Evolutionary conservation across 2,797 vertebrate species (phyloP).

Genomic region (Phoebastria nigripes): DNA sequence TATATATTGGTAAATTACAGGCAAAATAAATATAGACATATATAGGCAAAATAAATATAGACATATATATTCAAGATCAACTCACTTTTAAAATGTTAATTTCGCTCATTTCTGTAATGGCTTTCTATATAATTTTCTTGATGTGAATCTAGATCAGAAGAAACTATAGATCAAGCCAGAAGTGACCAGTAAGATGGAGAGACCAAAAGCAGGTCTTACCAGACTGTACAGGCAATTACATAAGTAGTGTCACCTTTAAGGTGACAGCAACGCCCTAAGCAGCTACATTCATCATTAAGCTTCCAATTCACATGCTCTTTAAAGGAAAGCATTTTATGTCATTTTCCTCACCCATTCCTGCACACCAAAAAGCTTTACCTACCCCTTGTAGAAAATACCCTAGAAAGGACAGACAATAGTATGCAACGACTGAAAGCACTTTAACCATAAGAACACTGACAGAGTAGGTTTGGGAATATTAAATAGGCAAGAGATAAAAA

Average conservation of each 20-base stretch:
- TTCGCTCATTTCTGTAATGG: not conserved
- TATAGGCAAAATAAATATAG: not conserved
- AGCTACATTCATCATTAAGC: not conserved
- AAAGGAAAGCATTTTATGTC: not conserved
- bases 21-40: not conserved
- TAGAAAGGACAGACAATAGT: not conserved
- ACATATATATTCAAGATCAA: not conserved
- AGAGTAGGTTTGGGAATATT: not conserved
- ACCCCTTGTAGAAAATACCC: accelerated
- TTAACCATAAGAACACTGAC: not conserved
- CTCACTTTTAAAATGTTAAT: not conserved
- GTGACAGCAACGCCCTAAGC: not conserved
- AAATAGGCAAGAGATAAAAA: not conserved
- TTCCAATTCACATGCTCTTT: not conserved
- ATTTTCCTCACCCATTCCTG: not conserved
- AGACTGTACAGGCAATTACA: not conserved
- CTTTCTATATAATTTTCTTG: not conserved
- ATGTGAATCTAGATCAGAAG: not conserved
- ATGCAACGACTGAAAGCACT: not conserved
- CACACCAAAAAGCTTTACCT: not conserved
- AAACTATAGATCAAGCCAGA: not conserved
- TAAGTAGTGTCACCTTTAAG: not conserved
- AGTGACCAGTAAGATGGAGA: not conserved
- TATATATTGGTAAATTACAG: not conserved
- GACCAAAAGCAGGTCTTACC: not conserved